phyloP scores from a whole-genome alignment of 2,113 vertebrate genomes.

The Otus sunia region DNA sequence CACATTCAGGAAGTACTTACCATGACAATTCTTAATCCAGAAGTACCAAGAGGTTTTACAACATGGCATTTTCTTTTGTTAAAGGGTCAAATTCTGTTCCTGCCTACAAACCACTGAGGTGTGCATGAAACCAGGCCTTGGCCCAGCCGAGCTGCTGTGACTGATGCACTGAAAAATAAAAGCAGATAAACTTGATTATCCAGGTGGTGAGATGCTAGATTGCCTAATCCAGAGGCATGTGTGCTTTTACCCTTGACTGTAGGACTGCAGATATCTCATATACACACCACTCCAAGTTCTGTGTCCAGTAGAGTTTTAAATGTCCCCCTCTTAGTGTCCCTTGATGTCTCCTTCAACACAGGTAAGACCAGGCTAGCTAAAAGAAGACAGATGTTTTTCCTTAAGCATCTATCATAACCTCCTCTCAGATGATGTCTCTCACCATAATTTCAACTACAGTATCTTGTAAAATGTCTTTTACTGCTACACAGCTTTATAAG shows the following conservation, averaged over 20 bases:
- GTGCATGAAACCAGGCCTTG: not conserved
- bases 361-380: not conserved
- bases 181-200: not conserved
- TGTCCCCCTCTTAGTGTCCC: rapidly evolving
- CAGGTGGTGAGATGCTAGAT: not conserved
- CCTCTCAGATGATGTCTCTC: not conserved
- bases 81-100: not conserved
- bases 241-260: not conserved
- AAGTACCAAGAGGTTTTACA: not conserved
- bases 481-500: not conserved
- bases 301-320: not conserved
- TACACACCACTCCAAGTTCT: not conserved
- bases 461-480: not conserved
- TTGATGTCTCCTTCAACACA: not conserved
- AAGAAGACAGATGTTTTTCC: not conserved
- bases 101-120: not conserved
- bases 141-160: not conserved
- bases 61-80: not conserved
- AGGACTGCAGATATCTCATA: not conserved
- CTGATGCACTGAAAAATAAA: not conserved
- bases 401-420: not conserved
- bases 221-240: not conserved
- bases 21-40: not conserved
- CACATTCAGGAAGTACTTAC: not conserved
- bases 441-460: not conserved